Evolutionary conservation across 2,888 invertebrate species (phyloP), one percentile per base, ranked within the genome.

Genomic region (Crioceris asparagi): DNA sequence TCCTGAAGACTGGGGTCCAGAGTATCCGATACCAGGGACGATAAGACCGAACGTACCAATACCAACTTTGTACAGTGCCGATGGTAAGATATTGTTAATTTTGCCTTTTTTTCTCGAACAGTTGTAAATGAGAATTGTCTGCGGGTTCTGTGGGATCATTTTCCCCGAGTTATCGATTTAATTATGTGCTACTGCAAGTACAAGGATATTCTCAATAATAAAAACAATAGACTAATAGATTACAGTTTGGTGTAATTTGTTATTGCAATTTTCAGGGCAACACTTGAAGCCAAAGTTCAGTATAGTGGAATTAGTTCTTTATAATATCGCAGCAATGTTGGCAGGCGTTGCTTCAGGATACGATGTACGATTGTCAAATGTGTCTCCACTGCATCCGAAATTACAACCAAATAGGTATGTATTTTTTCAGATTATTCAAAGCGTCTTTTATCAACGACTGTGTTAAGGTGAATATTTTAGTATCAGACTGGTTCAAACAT

Each of bases 341-440:
- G 92, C 92, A 3, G 83, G 90, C 17, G 85, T 94, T 26, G 88
- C 86, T 3, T 83, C 87, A 25, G 94, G 93, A 1, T 92, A 87
- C 59, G 93, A 94, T 70, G 83, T 94, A 35, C 75, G 91, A 55
- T 74, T 87, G 62, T 86, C 88, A 29, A 90, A 90, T 59, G 77
- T 86, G 35, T 82, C 84, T 49, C 83, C 85, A 1, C 68, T 87
- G 45, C 87, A 87, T 66, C 87, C 87, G 5, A 75, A 78, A 40
- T 62, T 87, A 41, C 79, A 84, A 55, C 83, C 85, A 1, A 75
- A 77, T 41, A 74, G 76, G 74, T 76, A 63, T n/a, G n/a, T n/a
- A n/a, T n/a, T n/a, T n/a, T n/a, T n/a, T n/a, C n/a, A n/a, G n/a
- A n/a, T n/a, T n/a, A n/a, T n/a, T n/a, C n/a, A n/a, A n/a, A n/a